phyloP scores from a whole-genome alignment of 1,140 invertebrate species.

The Megalonaias nervosa region DNA sequence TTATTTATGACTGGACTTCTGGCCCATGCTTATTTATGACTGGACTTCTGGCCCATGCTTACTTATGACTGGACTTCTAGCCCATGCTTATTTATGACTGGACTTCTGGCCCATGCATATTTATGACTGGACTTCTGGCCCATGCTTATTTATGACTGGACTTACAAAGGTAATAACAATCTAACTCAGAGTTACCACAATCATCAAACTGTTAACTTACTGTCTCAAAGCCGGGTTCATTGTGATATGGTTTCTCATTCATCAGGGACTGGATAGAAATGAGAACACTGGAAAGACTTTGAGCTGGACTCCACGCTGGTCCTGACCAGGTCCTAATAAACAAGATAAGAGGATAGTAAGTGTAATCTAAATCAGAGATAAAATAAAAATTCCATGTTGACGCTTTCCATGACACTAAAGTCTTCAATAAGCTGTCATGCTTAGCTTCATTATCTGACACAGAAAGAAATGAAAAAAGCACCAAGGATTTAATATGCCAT shows the following conservation, averaged over 20 bases:
- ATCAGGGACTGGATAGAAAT: slow-evolving; percentile 77
- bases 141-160: neutral
- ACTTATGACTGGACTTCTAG: no score
- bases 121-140: neutral
- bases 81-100: neutral
- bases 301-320: slow-evolving; percentile 77
- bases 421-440: no score
- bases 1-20: neutral
- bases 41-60: neutral
- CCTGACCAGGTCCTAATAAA: slow-evolving; percentile 76
- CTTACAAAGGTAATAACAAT: neutral
- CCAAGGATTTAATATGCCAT: no score
- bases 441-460: no score
- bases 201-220: slow-evolving; percentile 39
- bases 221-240: slow-evolving; percentile 76
- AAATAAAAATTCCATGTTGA: no score
- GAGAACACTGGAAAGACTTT: slow-evolving; percentile 75
- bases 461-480: no score
- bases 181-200: neutral
- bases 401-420: no score
- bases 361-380: no score
- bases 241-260: slow-evolving; percentile 78
- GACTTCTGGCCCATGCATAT: neutral
- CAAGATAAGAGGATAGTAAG: slow-evolving; percentile 1
- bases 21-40: neutral